These are phyloP conservation scores for Macrophya alboannulata DNA, from an alignment of 2,888 invertebrate species.

Conservation along the genomic window DNA sequence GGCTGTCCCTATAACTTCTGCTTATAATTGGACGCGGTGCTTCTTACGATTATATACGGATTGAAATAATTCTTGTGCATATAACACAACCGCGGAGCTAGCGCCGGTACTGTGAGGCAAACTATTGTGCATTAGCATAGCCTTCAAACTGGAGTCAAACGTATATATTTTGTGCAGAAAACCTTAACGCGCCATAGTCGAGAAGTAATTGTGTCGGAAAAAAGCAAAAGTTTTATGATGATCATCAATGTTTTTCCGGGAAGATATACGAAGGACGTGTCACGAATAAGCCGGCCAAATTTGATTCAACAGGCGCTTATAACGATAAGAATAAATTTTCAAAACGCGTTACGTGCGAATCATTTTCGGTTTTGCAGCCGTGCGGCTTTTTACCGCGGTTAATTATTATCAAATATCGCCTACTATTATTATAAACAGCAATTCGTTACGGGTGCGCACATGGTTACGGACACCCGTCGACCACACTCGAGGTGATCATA, in stretches of 20 bases:
- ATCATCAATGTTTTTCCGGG: neutral
- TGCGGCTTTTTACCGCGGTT: constrained; percentile 26
- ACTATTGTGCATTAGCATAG: neutral
- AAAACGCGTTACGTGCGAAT: neutral
- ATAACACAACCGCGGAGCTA: too few species aligned
- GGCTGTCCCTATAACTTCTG: constrained; percentile 11
- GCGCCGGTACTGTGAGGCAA: neutral
- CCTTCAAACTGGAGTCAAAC: too few species aligned
- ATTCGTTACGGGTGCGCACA: constrained; percentile 77
- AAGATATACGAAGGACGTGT: too few species aligned
- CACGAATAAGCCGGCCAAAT: neutral
- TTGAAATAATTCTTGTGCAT: neutral
- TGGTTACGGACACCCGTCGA: constrained; percentile 56
- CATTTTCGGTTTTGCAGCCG: neutral
- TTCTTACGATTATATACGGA: constrained; percentile 8
- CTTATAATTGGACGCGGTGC: neutral
- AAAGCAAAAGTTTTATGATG: neutral
- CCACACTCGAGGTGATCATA: constrained; percentile 77
- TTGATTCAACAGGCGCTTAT: neutral
- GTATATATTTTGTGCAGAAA: neutral
- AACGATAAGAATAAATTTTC: neutral
- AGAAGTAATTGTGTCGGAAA: too few species aligned
- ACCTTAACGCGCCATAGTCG: neutral
- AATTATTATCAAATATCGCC: constrained; percentile 37
- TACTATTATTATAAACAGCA: constrained; percentile 79